Evolutionary conservation across 2,113 vertebrate species (phyloP), one percentile per base, ranked within the genome.

Genomic region (Raja brachyura): DNA sequence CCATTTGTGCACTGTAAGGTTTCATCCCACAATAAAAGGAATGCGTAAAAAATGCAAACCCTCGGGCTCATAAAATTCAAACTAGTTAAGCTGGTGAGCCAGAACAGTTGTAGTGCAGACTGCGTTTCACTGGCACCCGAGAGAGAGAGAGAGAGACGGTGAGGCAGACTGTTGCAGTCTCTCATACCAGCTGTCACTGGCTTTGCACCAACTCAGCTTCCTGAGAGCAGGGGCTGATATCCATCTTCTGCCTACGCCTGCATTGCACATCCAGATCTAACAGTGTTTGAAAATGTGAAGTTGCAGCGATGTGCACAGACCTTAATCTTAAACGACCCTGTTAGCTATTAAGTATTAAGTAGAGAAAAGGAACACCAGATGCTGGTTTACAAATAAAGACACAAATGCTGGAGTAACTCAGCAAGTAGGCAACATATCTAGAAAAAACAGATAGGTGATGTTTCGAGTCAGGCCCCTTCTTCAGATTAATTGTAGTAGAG

Each of bases 131-230:
- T 59, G 83, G 13, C 83, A 18, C 61, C 83, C 11, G 59, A 31
- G 83, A 88, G 59, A 63, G 59, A 63, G 56, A 85, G 63, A 66
- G 63, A 66, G 10, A n/a, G 39, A 59, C 56, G 0, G 66, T 14
- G 70, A 73, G 59, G 81, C 81, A 85, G 4, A 10, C 22, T 85
- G 81, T 59, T 10, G 54, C 56, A 85, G 54, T n/a, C 83, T 63
- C 61, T 31, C n/a, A 61, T 59, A 88, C 59, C 83, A 63, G 83
- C 83, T 63, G 13, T 28, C 14, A 63, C 20, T 88, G 83, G 83
- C 83, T 66, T 66, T 63, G n/a, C n/a, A 88, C 83, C 83, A 88
- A 31, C 63, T 88, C 28, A 88, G 83, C n/a, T 63, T 88, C 61
- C 56, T 7, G 13, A 28, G 14, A 66, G 28, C 4, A 88, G n/a